A percentile compares a stretch with the other conserved stretches of the same genome.
phyloP scores from a whole-genome alignment of 2,797 vertebrate genomes.

The Chromobotia macracanthus region DNA sequence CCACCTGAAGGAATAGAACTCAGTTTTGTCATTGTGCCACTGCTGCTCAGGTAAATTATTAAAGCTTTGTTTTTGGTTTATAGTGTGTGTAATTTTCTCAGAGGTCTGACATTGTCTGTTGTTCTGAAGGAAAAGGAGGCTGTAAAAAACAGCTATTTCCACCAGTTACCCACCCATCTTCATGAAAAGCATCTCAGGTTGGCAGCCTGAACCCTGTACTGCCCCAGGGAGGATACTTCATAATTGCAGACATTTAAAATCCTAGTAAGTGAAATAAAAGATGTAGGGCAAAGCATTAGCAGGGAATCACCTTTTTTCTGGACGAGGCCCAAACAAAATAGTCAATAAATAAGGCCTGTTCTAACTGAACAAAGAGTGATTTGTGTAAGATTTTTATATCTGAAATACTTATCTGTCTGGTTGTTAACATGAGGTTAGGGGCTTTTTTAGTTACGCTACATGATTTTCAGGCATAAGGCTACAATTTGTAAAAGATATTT shows the following conservation, averaged over 20 bases:
- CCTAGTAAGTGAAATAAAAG: constrained; percentile 80
- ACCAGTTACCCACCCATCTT: constrained; percentile 77
- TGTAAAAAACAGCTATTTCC: constrained; percentile 89
- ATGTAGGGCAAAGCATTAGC: background rate
- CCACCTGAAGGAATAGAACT: too few species aligned
- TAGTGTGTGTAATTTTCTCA: background rate
- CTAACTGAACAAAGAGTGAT: too few species aligned
- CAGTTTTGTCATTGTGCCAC: constrained; percentile 88
- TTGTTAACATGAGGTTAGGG: too few species aligned
- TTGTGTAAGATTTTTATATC: too few species aligned
- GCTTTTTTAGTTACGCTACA: too few species aligned
- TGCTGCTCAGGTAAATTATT: constrained; percentile 82
- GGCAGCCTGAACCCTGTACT: constrained; percentile 83
- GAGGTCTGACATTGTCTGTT: constrained; percentile 7
- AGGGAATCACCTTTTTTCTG: too few species aligned
- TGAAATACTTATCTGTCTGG: too few species aligned
- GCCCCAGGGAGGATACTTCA: constrained; percentile 91
- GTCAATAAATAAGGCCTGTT: background rate
- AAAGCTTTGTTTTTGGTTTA: background rate
- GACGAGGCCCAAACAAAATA: too few species aligned
- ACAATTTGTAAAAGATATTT: background rate
- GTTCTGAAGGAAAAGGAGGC: constrained; percentile 88
- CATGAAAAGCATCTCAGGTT: constrained; percentile 81
- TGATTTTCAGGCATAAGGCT: background rate
- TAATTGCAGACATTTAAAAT: constrained; percentile 86